phyloP scores from a whole-genome alignment of 1,140 invertebrate species.

The Octopus sinensis region DNA sequence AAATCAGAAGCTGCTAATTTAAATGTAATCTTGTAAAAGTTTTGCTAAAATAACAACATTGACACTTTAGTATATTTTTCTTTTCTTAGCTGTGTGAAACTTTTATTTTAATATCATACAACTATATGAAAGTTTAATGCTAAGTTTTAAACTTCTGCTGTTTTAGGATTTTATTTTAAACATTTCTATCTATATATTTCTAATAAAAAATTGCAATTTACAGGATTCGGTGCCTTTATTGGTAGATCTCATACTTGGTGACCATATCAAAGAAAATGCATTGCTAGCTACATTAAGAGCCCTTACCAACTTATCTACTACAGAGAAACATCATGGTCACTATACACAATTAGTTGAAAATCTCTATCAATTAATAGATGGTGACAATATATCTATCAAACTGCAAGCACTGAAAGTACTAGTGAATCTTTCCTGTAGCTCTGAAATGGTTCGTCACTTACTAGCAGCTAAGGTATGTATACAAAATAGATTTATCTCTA shows the following conservation, averaged over 20 bases:
- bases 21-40: too few relatives aligned
- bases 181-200: too few relatives aligned
- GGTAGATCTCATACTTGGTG: constrained; percentile 39
- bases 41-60: too few relatives aligned
- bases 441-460: constrained; percentile 65
- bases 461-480: constrained; percentile 65
- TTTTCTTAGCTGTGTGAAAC: too few relatives aligned
- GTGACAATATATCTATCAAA: constrained; percentile 35
- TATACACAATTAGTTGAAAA: constrained; percentile 45
- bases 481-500: background rate
- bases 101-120: too few relatives aligned
- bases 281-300: constrained; percentile 49
- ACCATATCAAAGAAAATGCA: constrained; percentile 36
- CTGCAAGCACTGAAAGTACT: constrained; percentile 65
- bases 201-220: background rate
- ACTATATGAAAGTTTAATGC: too few relatives aligned
- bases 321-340: constrained; percentile 40
- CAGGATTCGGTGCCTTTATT: constrained; percentile 46
- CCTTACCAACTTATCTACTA: constrained; percentile 51
- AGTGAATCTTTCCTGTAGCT: constrained; percentile 68
- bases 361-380: constrained; percentile 42
- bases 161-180: too few relatives aligned
- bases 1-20: too few relatives aligned
- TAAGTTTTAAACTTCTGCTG: too few relatives aligned
- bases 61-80: too few relatives aligned